Evolutionary conservation across 2,113 vertebrate genomes (phyloP), one percentile per base, ranked within the genome.

Genomic region (Holacanthus passer): DNA sequence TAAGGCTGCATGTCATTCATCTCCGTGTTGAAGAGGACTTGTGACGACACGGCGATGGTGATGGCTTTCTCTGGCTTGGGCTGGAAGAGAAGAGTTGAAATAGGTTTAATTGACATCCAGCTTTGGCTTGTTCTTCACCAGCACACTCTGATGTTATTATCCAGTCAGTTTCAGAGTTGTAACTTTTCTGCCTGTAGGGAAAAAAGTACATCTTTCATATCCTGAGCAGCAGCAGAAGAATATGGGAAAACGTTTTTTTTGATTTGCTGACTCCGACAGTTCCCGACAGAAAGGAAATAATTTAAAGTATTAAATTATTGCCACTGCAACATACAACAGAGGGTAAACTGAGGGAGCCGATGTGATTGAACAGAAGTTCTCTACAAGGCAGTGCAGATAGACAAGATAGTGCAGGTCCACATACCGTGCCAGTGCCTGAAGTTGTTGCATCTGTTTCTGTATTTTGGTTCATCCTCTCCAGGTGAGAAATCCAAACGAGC

Each of bases 21-120:
- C 20, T 98, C 97, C 98, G 99, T 98, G 89, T 96, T 96, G 93
- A 99, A 99, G 37, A 99, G 95, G 4, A 97, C 97, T 1, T 96
- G 94, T 0, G 98, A 96, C 0, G 98, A 99, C 89, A 99, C 97
- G 0, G 97, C 98, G 0, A 99, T 97, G 82, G 97, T 99, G 89
- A 99, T 96, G 55, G 97, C 97, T 0, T 98, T 96, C 89, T 99
- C 94, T 0, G 97, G 97, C 59, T 97, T 98, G 0, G 97, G 98
- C 97, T 99, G 90, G 1, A 58, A 11, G 0, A 50, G 0, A 35
- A 81, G 29, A 48, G 11, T 27, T 59, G n/a, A 9, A 27, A 77
- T 35, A 45, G n/a, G n/a, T n/a, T n/a, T n/a, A n/a, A n/a, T n/a
- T n/a, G n/a, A n/a, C n/a, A n/a, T n/a, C n/a, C n/a, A n/a, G n/a